Conservation (phyloP, 2,113 vertebrate species). For the Butorides virescens region DNA sequence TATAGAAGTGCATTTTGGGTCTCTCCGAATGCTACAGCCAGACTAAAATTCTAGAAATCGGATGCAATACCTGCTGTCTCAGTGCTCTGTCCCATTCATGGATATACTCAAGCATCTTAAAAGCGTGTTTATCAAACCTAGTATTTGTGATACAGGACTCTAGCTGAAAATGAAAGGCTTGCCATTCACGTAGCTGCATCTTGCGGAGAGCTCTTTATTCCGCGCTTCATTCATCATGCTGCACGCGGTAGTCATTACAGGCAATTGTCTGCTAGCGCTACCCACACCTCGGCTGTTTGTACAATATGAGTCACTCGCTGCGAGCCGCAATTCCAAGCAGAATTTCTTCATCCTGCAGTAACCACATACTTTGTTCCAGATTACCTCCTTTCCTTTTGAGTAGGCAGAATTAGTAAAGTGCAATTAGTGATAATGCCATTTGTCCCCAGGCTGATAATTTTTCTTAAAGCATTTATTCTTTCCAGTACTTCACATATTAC, state of each 20-base stretch:
- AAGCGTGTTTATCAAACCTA: neutral
- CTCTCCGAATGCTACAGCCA: neutral
- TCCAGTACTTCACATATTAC: neutral
- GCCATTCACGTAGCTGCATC: neutral
- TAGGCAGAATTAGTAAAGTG: constrained; percentile 10
- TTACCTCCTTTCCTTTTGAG: neutral
- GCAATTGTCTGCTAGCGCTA: neutral
- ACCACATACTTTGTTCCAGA: neutral
- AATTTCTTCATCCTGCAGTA: constrained; percentile 11
- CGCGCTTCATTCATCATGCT: constrained; percentile 1
- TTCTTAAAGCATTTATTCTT: neutral
- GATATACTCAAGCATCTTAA: neutral
- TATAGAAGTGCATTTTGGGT: neutral
- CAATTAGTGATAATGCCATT: constrained; percentile 12
- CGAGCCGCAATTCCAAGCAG: neutral
- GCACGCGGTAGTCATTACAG: neutral
- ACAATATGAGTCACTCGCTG: neutral
- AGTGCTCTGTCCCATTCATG: neutral
- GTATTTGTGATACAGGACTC: neutral
- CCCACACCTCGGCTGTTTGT: constrained; percentile 14
- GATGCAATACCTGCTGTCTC: neutral
- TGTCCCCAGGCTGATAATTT: constrained; percentile 2
- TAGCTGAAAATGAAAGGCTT: neutral
- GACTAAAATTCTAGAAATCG: neutral
- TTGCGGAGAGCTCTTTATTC: neutral